Evolutionary conservation across 2,113 vertebrate species (phyloP), one percentile per base, ranked within the genome.

Genomic region (Passer domesticus): DNA sequence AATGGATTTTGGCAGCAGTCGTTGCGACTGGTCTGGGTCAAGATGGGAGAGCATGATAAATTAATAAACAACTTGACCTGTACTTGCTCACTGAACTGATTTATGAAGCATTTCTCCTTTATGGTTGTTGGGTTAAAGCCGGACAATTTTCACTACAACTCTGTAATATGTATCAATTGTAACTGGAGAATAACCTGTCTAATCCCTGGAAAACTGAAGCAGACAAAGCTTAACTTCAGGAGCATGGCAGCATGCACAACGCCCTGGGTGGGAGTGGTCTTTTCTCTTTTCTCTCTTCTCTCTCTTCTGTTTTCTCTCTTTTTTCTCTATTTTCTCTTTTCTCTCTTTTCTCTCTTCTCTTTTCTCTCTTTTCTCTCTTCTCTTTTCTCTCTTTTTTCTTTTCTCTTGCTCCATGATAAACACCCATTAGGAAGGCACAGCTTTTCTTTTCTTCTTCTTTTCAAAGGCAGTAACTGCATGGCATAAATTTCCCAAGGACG

Each of bases 51-150:
- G 53, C 49, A 64, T 23, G 55, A 58, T 82, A 83, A 92, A 96
- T 95, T 92, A 95, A 94, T 95, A 94, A 95, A 93, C 92, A 97
- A 83, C 94, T 88, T 4, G 16, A 93, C 83, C 79, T 93, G 86
- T 94, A 96, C 94, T 90, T 95, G 56, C 28, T 88, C 33, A 66
- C 72, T 23, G 43, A 58, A 88, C 92, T 90, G 88, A 93, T 92
- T 90, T 90, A 90, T 74, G 88, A 93, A 83, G 68, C 83, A 94
- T 94, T 95, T 97, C 76, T 97, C 47, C 43, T 92, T 93, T 92
- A 96, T 83, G 64, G 43, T 9, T 69, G 13, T 80, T 90, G 94
- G 72, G 60, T 80, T 50, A 60, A 70, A 35, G 88, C 83, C 88
- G 90, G 84, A 52, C 23, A 22, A 46, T 85, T 93, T 90, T 93